Base-by-base conservation (phyloP, 2,113 vertebrate species). In the Phaethon lepturus region DNA sequence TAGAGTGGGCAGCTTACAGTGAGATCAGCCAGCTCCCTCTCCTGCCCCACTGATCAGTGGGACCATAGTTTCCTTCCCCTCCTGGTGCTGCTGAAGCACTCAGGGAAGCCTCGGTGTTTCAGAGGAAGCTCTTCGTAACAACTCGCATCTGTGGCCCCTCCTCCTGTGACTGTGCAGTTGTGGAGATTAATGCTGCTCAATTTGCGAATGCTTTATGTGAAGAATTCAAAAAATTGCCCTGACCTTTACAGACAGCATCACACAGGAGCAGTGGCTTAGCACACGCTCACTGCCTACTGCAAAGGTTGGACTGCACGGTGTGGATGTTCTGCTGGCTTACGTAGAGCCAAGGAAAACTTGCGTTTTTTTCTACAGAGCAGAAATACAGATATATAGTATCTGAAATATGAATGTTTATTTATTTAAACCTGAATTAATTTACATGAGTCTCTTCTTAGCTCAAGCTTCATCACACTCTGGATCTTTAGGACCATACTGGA, bases 231-330 rank as follows among this genome's bases (percentile, higher is more conserved):
- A 75, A 86, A 56, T 44, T 68, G 38, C 25, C 26, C 42, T 64
- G 38, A 63, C 25, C 28, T 40, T 69, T 55, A 55, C 11, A 38
- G 33, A 31, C 22, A 74, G 40, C 45, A 82, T 7, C 42, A 49
- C 0, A 0, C 18, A 40, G 26, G 17, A 80, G 35, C 35, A 62
- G 35, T 19, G 25, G 67, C 24, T 63, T 67, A 49, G 31, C 28
- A 67, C 0, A 0, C 9, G 11, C 31, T 62, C 10, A 23, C 12
- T 2, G 2, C 9, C 42, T 55, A 38, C 35, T 38, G n/a, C 42
- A 87, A 77, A 63, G 49, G 18, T 28, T 73, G 28, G 4, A 7
- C 12, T 0, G 4, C 14, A 9, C 0, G 0, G 11, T 11, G 12
- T 33, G 24, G 44, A 59, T 73, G 58, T 52, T 64, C 50, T 42